Conservation (phyloP, 2,888 invertebrate species). For the Rhimphoctona megacephalus region DNA sequence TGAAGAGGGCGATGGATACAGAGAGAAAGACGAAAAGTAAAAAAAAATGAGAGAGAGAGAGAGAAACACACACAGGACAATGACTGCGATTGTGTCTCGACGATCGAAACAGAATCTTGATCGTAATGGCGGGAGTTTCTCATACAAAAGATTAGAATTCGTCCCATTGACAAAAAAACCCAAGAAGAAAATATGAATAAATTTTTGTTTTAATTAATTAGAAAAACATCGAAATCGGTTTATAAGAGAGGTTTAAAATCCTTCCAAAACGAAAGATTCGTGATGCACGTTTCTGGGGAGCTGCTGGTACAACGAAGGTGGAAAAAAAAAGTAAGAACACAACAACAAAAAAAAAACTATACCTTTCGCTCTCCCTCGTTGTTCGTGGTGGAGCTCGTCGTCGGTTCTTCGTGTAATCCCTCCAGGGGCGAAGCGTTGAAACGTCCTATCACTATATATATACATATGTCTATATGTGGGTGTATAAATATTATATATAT, state of each 20-base stretch:
- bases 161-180: neutral
- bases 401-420: constrained; percentile 65
- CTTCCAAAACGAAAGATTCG: neutral
- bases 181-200: neutral
- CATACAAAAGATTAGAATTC: neutral
- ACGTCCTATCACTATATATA: constrained; percentile 44
- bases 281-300: neutral
- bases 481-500: constrained; percentile 27
- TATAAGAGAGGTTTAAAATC: neutral
- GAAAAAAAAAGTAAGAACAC: neutral
- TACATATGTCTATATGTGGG: constrained; percentile 31
- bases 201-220: neutral
- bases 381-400: constrained; percentile 34
- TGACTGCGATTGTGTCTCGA: constrained; percentile 38
- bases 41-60: neutral
- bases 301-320: too few relatives aligned
- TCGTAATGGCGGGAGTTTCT: constrained; percentile 22
- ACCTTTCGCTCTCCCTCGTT: constrained; percentile 37
- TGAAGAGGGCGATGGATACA: neutral
- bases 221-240: neutral
- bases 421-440: constrained; percentile 58
- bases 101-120: constrained; percentile 36
- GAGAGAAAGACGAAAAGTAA: neutral
- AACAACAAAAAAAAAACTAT: constrained; percentile 16
- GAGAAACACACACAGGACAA: constrained; percentile 19